Conservation (phyloP, 2,888 invertebrate species). For the Monopis laevigella region DNA sequence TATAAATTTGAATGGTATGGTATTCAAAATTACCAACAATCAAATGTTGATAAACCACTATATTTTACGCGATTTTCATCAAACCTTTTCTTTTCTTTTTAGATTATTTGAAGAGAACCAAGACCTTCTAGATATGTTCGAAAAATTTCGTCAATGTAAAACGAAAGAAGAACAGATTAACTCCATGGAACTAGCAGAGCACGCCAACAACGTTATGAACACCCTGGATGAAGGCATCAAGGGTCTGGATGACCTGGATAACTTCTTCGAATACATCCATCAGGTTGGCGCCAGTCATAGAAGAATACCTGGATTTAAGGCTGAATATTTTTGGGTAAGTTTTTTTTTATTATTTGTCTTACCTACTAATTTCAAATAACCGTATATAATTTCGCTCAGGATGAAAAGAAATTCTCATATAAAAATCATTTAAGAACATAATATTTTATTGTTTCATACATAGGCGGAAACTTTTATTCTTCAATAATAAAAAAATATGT, state of each 20-base stretch:
- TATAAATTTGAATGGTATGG: no score
- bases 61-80: no score
- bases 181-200: conserved; percentile 85
- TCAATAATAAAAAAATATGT: no score
- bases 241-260: conserved; percentile 85
- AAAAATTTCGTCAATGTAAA: conserved; percentile 80
- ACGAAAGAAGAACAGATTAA: conserved; percentile 83
- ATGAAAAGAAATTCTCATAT: no score
- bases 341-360: no score
- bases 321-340: conserved; percentile 86
- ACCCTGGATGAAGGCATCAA: conserved; percentile 90
- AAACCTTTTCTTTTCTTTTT: conserved; percentile 12
- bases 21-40: no score
- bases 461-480: no score
- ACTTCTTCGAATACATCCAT: conserved; percentile 83
- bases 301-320: conserved; percentile 85
- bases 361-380: no score
- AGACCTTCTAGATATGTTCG: conserved; percentile 81
- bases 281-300: conserved; percentile 86
- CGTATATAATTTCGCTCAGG: no score
- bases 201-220: conserved; percentile 89
- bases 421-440: not conserved
- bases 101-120: conserved; percentile 89
- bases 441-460: not conserved
- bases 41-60: no score